Base-by-base conservation (phyloP, 2,113 vertebrate species). In the Tetrax tetrax region DNA sequence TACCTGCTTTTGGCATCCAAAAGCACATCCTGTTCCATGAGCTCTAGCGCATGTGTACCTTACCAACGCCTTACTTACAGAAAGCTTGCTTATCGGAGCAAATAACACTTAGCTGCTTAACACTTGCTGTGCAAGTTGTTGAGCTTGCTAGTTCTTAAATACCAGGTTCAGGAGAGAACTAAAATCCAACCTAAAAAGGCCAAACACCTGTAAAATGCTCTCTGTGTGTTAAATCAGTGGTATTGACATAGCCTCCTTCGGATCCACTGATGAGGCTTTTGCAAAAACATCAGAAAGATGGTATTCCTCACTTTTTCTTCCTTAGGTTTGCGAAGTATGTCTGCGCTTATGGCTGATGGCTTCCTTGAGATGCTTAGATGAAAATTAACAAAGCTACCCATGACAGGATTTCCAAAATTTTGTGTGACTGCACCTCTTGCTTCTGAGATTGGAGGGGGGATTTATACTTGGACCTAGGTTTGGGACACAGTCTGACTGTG, bases 401-500 rank as follows among this genome's bases (percentile, higher is more conserved):
- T 8, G 8, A 45, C 4, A 72, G 28, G 38, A 25, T 68, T 65
- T 84, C 76, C 61, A 25, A 45, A 12, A 35, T 47, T 35, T 35
- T 80, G 6, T 1, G 0, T 47, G 47, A 48, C 61, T 53, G 3
- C 25, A 27, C 0, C 0, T 53, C 23, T 90, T 50, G 20, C 19
- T 91, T 83, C 63, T 74, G 75, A 79, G 65, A 29, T 19, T 74
- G 41, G 59, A 87, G 24, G 31, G 8, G 22, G 22, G 22, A 37
- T 68, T 87, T 93, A 25, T 43, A 22, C 24, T 48, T 75, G 54
- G 90, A 66, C 31, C 4, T 31, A 77, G 43, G 35, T 28, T 27
- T 12, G 29, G 68, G 41, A 76, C n/a, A n/a, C n/a, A n/a, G 27
- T 77, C 74, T 38, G 22, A 4, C 10, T 71, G 16, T 82, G 35